Evolutionary conservation across 1,140 invertebrate species (phyloP), one percentile per base, ranked within the genome.

Genomic region (Orius insidiosus): DNA sequence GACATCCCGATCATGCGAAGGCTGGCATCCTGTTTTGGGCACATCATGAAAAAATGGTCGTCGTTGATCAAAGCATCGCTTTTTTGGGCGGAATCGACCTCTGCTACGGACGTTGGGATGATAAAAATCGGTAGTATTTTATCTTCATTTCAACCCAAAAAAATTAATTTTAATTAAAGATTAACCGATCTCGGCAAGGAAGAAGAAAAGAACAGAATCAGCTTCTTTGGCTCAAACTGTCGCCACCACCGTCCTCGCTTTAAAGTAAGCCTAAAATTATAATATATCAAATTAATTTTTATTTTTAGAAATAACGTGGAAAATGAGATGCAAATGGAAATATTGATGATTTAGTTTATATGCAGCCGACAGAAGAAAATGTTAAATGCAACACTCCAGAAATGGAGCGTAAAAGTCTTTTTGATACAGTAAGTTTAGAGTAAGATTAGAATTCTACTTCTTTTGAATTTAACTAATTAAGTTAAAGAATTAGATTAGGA

Each of bases 11-110:
- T 70, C 92, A 97, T 62, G 81, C 88, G 5, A 77, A 79, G 52
- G 81, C 74, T 1, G 87, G 85, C 11, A 74, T 94, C 0, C 75
- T 92, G 54, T 69, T 97, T 24, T 98, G 93, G 93, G 90, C 93
- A 2, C 93, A 98, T 67, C 94, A 98, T 63, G 94, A 98, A 64
- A 98, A 98, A 65, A 76, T 96, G 10, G 86, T 98, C 1, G 78
- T 90, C 11, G 74, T 98, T 0, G 94, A 98, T 68, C 94, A 98
- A 63, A 77, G 74, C 7, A 76, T 88, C 53, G 93, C 93, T 7
- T 98, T 96, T 66, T 63, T 97, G 8, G 92, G 93, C 11, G 94
- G 94, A 5, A 78, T 98, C 39, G 93, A 97, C 68, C 68, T 97
- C 3, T 96, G 92, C 59, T 98, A 95, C 60, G 94, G 84, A 0